Base-by-base conservation (phyloP, 1,140 invertebrate genomes). In the Laupala kohalensis region DNA sequence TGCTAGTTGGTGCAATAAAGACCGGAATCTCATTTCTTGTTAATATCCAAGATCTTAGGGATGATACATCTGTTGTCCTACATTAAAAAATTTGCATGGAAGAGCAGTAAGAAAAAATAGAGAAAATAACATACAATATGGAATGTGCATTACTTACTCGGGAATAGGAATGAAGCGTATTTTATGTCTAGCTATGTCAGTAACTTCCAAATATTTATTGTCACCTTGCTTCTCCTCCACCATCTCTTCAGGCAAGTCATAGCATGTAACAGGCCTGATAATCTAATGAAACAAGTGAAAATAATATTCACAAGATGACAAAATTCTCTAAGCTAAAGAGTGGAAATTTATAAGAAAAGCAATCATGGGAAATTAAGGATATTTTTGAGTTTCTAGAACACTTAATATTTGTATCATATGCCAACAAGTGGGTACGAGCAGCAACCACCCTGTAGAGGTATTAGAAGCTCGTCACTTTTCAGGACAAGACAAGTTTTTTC, bases 101-200 rank as follows among this genome's bases (percentile, higher is more conserved):
- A 65, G 13, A 15, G 9, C 13, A 2, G 23, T 24, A 65, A 19
- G 23, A 65, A 65, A 9, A 25, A 65, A 65, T 65, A 5, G 1
- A 23, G 1, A 62, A 62, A 19, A 62, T 62, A 62, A 62, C 9
- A 12, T 12, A 62, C 37, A 62, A 62, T n/a, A 62, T 62, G 19
- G 9, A 62, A 12, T 12, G 19, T 23, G 23, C n/a, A 65, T 69
- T 73, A 78, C 79, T 80, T 77, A 86, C 84, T 80, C 77, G 6
- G 87, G 86, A 19, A 89, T 78, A 9, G 86, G 82, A 30, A 89
- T 78, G 74, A 88, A 89, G 72, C 85, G 80, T n/a, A 88, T 73
- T 72, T 81, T 84, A 6, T 82, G 80, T 69, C 78, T 81, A 2
- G 79, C 75, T 19, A 82, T 73, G 77, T 89, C 87, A 65, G 83